A percentile compares a stretch with the other conserved stretches of the same genome.
Evolutionary conservation across 2,113 vertebrate genomes (phyloP).

Genomic region (Mandrillus leucophaeus): DNA sequence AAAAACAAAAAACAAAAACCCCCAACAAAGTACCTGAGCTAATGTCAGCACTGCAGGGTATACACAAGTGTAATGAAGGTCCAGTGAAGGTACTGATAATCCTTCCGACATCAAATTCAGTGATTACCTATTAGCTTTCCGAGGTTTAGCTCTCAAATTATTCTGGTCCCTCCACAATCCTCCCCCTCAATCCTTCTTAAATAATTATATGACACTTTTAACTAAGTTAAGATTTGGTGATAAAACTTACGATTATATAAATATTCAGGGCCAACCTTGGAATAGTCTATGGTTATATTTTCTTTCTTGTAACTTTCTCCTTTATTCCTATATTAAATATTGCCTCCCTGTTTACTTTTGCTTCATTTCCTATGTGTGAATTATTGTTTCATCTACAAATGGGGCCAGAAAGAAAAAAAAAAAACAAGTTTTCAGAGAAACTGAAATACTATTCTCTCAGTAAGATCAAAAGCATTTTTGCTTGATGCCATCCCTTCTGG

Average conservation of each 20-base stretch:
- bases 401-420: neutral
- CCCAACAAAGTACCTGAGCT: neutral
- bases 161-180: neutral
- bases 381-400: constrained; percentile 14
- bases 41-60: neutral
- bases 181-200: neutral
- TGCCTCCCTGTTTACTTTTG: neutral
- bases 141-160: neutral
- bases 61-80: neutral
- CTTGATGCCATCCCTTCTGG: neutral
- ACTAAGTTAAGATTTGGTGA: neutral
- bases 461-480: neutral
- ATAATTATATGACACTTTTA: neutral
- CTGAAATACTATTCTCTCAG: neutral
- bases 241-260: neutral
- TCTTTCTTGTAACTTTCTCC: neutral
- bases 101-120: neutral
- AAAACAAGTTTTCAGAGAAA: too few species aligned
- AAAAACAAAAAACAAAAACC: too few species aligned
- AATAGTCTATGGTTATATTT: neutral
- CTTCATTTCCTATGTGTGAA: neutral
- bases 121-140: neutral
- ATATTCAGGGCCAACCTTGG: neutral
- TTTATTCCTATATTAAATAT: constrained; percentile 16
- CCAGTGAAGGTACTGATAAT: neutral